Percentiles rank a stretch among this genome's conserved stretches.
phyloP scores from a whole-genome alignment of 2,113 vertebrate species.

The Ailurus styani region DNA sequence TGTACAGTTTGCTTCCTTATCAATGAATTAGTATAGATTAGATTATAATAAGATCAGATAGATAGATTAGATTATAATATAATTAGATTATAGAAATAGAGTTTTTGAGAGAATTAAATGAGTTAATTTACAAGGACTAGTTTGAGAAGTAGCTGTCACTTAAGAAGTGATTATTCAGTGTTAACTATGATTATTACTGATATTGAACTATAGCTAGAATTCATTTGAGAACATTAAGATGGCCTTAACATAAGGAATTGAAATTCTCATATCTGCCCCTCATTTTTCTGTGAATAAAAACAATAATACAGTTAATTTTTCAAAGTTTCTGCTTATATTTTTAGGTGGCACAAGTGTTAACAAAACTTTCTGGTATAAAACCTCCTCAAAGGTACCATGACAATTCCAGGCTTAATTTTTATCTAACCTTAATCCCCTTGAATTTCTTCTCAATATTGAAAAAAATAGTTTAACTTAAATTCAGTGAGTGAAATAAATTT shows the following conservation, averaged over 20 bases:
- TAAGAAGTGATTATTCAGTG: neutral
- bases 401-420: neutral
- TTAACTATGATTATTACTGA: neutral
- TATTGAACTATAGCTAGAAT: neutral
- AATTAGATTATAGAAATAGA: no score
- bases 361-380: neutral
- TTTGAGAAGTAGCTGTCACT: neutral
- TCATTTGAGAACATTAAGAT: neutral
- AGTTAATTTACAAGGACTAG: neutral
- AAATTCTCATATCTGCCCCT: neutral
- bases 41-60: no score
- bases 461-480: neutral
- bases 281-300: neutral
- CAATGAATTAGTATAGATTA: neutral
- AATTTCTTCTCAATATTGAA: neutral
- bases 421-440: neutral
- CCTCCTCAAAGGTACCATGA: neutral
- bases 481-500: neutral
- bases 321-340: neutral
- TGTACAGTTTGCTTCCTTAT: neutral
- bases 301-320: neutral
- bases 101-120: neutral
- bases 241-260: neutral
- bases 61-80: no score
- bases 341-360: neutral